Base-by-base conservation (phyloP, 1,140 invertebrate genomes). In the Lucilia cuprina region DNA sequence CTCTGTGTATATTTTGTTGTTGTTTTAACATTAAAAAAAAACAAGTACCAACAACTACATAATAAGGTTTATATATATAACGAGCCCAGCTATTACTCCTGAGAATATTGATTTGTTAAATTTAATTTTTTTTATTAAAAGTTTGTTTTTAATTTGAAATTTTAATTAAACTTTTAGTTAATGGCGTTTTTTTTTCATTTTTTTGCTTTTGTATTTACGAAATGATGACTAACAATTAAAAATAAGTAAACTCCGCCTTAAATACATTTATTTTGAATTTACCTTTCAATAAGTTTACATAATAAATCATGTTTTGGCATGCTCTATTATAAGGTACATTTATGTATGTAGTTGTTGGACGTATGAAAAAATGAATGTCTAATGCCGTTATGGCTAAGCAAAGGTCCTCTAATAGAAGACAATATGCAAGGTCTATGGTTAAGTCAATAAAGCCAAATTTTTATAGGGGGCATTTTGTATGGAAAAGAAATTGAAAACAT, bases 241-340 rank as follows among this genome's bases (percentile, higher is more conserved):
- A 70, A 9, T 25, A 70, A 70, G 2, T 25, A 21, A 21, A 70
- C 65, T 70, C 65, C 65, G 65, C 65, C 65, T 70, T 70, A 70
- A 70, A 70, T 70, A 21, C 2, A 5, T 70, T 70, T 70, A n/a
- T 60, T 60, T 60, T 60, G 50, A 2, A 10, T 65, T 21, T 70
- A n/a, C 65, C 65, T 70, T 70, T 70, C 65, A 70, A 70, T 70
- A 70, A 70, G 19, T 70, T 70, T 70, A 70, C 65, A 70, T n/a
- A 70, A 70, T 70, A 70, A 70, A 70, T 70, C 65, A 70, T 70
- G 65, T 70, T 25, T 70, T 70, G n/a, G 65, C 65, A n/a, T 70
- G 65, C 65, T 70, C 65, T 70, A n/a, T 70, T 70, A 25, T 70
- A 21, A 12, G 65, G 21, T 70, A 21, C 8, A 70, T 9, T 12